These are phyloP conservation scores for Sinella curviseta DNA, from an alignment of 1,140 invertebrate species.

Conservation along the genomic window DNA sequence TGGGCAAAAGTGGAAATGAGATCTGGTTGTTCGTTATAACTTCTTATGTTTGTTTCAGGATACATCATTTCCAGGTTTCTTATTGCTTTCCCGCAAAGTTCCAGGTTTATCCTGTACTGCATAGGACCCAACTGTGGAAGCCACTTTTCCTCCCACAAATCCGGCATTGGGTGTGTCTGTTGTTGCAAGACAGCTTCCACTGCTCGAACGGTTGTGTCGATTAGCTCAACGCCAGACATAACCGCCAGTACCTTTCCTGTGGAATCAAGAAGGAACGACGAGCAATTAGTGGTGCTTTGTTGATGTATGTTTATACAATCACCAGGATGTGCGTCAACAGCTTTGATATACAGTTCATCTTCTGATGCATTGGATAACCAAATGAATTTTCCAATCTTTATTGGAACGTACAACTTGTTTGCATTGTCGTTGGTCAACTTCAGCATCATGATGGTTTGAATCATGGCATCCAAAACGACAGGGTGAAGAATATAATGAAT, in stretches of 20 bases:
- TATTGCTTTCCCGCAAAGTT: too few relatives aligned
- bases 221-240: constrained; percentile 27
- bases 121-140: neutral
- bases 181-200: constrained; percentile 14
- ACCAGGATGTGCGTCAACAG: too few relatives aligned
- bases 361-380: constrained; percentile 9
- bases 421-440: neutral
- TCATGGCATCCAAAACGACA: constrained; percentile 10
- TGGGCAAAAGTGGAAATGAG: too few relatives aligned
- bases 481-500: constrained; percentile 22
- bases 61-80: too few relatives aligned
- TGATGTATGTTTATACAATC: too few relatives aligned
- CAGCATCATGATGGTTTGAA: constrained; percentile 10
- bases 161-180: neutral
- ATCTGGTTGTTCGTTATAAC: too few relatives aligned
- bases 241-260: neutral
- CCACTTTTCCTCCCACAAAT: constrained; percentile 31
- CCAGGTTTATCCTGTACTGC: neutral
- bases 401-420: constrained; percentile 24
- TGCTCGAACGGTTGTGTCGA: constrained; percentile 26
- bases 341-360: too few relatives aligned
- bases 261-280: neutral
- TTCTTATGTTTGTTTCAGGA: too few relatives aligned
- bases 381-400: neutral
- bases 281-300: constrained; percentile 3